A percentile compares a stretch with the other conserved stretches of the same genome.
These are phyloP conservation scores for Ochotona princeps DNA, from an alignment of 2,113 vertebrate species.

Conservation along the genomic window DNA sequence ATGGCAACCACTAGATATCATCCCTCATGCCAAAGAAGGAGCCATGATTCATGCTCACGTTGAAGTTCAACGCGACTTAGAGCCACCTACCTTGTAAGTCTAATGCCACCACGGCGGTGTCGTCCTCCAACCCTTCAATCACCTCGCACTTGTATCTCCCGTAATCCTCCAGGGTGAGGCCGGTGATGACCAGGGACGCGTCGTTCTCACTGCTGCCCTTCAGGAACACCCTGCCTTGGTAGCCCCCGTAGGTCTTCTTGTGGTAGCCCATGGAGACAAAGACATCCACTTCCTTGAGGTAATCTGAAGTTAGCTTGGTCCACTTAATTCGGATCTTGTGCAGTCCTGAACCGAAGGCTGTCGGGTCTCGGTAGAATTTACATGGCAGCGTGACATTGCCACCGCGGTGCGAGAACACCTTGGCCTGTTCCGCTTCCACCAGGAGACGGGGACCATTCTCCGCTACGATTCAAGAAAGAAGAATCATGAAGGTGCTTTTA, in stretches of 20 bases:
- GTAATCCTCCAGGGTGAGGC: slow-evolving; percentile 89
- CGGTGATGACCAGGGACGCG: slow-evolving; percentile 90
- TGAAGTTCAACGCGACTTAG: rapidly evolving
- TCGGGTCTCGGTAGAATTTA: slow-evolving; percentile 84
- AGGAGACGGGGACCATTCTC: slow-evolving; percentile 92
- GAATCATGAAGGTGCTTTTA: not conserved
- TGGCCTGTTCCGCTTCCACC: slow-evolving; percentile 91
- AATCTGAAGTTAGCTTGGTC: slow-evolving; percentile 93
- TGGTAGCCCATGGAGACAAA: slow-evolving; percentile 94
- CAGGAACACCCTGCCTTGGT: slow-evolving; percentile 89
- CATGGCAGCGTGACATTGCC: slow-evolving; percentile 94
- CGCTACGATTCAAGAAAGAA: slow-evolving; percentile 74
- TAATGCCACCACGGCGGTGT: slow-evolving; percentile 87
- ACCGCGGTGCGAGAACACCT: slow-evolving; percentile 88
- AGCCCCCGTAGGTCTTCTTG: slow-evolving; percentile 90
- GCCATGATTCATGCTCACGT: not conserved
- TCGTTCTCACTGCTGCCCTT: slow-evolving; percentile 86
- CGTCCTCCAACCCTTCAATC: slow-evolving; percentile 92
- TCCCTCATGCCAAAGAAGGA: not conserved
- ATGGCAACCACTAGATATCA: slow-evolving; percentile 11
- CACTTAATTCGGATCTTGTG: slow-evolving; percentile 93
- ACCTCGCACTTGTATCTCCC: slow-evolving; percentile 95
- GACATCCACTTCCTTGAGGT: slow-evolving; percentile 91
- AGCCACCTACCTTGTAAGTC: slow-evolving; percentile 88
- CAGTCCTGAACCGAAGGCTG: slow-evolving; percentile 77